These are phyloP conservation scores for Aporrectodea caliginosa DNA, from an alignment of 1,140 invertebrate species.

Conservation along the genomic window DNA sequence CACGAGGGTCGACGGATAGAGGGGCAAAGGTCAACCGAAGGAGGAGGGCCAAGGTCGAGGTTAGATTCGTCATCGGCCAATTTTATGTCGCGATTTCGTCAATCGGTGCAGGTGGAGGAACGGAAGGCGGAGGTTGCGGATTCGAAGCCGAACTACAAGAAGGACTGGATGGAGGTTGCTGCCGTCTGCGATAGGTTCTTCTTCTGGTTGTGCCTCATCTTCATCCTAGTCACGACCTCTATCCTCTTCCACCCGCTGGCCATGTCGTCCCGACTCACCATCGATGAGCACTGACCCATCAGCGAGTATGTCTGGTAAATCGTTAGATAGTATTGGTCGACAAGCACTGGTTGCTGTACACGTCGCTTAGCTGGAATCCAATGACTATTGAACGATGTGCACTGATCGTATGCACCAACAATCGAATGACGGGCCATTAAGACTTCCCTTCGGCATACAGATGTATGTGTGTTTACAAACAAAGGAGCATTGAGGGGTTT, in stretches of 20 bases:
- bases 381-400: too few relatives aligned
- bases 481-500: too few relatives aligned
- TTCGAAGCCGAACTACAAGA: constrained; percentile 16
- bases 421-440: too few relatives aligned
- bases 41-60: background rate
- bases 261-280: too few relatives aligned
- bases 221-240: constrained; percentile 26
- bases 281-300: too few relatives aligned
- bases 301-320: too few relatives aligned
- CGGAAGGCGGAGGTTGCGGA: background rate
- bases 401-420: too few relatives aligned
- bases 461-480: too few relatives aligned
- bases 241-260: constrained; percentile 28
- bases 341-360: too few relatives aligned
- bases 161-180: constrained; percentile 32
- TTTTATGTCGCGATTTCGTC: background rate
- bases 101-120: background rate
- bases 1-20: background rate
- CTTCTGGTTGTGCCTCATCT: constrained; percentile 30
- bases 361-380: too few relatives aligned
- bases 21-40: background rate
- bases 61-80: background rate
- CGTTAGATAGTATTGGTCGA: too few relatives aligned
- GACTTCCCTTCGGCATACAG: too few relatives aligned
- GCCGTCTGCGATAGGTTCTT: constrained; percentile 27